Base-by-base conservation (phyloP, 2,113 vertebrate species). In the Sisor rabdophorus region DNA sequence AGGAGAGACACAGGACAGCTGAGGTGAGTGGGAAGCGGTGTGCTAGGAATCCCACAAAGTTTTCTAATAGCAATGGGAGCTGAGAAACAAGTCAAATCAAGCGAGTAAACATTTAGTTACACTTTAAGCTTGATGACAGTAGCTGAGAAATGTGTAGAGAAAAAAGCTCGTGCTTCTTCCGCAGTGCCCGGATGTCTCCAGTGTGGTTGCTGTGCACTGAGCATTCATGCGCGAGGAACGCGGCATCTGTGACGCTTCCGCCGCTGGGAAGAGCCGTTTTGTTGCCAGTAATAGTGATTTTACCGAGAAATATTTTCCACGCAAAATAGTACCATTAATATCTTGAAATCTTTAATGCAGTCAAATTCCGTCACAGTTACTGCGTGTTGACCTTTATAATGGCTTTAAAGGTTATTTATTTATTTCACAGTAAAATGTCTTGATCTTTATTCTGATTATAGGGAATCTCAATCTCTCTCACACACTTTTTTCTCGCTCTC, bases 1-100 rank as follows among this genome's bases (percentile, higher is more conserved):
- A 79, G 36, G 65, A 79, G 48, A 72, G 85, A 47, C 73, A 81
- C 30, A 55, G 76, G 26, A 73, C 80, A 47, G 73, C 68, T 11
- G 85, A 82, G 81, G 85, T 86, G 80, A 30, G 64, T 65, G 7
- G 19, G 26, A 19, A 58, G 50, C 0, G 12, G 58, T 5, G 16
- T 22, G 24, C 13, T 11, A 22, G 4, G 48, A n/a, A 30, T 16
- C 54, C 50, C 28, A 26, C 1, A 40, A 36, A 54, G 20, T 71
- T 71, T 15, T 30, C 3, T 15, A 60, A 15, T 10, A 16, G 16
- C n/a, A 50, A 12, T 36, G 19, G 19, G 20, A 0, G 28, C 59
- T 36, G 30, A 36, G 17, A 61, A 61, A 20, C 20, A 36, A n/a
- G 20, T 20, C 4, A 22, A 26, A 24, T 32, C 32, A 32, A 61